Evolutionary conservation across 2,888 invertebrate genomes (phyloP).

Genomic region (Ethmia dodecea): DNA sequence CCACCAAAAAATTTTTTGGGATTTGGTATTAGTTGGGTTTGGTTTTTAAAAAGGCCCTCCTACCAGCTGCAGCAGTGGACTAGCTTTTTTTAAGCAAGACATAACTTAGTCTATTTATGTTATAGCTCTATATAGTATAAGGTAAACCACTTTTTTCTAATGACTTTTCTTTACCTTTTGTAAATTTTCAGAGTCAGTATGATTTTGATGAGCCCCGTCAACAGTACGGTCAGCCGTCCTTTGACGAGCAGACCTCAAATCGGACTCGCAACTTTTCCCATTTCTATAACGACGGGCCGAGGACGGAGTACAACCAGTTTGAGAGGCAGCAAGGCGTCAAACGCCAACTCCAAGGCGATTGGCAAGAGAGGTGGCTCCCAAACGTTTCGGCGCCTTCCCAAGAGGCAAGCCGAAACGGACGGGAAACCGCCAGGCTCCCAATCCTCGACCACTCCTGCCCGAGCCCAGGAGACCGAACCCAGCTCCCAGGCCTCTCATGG

Average conservation of each 20-base stretch:
- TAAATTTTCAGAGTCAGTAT: conserved; percentile 43
- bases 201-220: conserved; percentile 27
- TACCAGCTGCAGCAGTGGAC: too few species aligned
- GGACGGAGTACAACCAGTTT: conserved; percentile 22
- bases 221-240: conserved; percentile 28
- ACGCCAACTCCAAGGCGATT: conserved; percentile 30
- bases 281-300: too few species aligned
- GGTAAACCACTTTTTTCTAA: too few species aligned
- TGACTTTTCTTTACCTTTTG: conserved; percentile 4
- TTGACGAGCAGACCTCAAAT: conserved; percentile 13
- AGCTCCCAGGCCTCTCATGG: conserved; percentile 6
- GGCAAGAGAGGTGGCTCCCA: conserved; percentile 30
- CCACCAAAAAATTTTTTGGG: too few species aligned
- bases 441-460: neutral
- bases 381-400: conserved; percentile 28
- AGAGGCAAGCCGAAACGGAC: neutral
- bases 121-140: too few species aligned
- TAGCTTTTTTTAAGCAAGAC: too few species aligned
- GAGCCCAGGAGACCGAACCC: neutral
- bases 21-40: too few species aligned
- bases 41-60: too few species aligned
- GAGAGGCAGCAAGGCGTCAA: conserved; percentile 30
- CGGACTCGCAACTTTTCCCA: conserved; percentile 26
- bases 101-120: too few species aligned
- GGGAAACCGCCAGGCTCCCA: neutral